Evolutionary conservation across 2,888 invertebrate species (phyloP).

Genomic region (Parapristionchus giblindavisi): DNA sequence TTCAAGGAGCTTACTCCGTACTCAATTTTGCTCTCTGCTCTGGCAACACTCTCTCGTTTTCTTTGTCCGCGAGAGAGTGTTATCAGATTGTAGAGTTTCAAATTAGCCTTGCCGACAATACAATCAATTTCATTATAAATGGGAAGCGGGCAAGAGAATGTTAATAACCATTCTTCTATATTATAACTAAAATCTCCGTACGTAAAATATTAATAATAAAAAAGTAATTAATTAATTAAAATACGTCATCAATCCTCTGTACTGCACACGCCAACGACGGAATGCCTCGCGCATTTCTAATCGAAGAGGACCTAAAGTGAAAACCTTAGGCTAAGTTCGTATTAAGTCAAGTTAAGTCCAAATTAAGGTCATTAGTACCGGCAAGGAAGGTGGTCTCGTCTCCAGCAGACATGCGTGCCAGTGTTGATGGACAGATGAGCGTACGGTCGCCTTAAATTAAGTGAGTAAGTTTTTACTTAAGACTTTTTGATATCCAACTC

Average conservation of each 20-base stretch:
- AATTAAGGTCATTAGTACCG: background rate
- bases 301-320: constrained; percentile 44
- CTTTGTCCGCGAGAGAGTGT: too few relatives aligned
- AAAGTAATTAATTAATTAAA: constrained; percentile 6
- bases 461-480: background rate
- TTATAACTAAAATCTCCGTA: too few relatives aligned
- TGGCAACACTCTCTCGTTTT: background rate
- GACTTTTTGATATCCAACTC: background rate
- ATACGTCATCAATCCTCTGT: constrained; percentile 54
- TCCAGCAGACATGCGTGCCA: constrained; percentile 14
- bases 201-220: too few relatives aligned
- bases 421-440: background rate
- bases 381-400: constrained; percentile 15
- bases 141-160: too few relatives aligned
- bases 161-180: too few relatives aligned
- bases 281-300: constrained; percentile 57
- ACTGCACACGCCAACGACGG: constrained; percentile 54
- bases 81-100: too few relatives aligned
- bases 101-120: too few relatives aligned
- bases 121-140: too few relatives aligned
- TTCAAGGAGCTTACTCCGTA: too few relatives aligned
- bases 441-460: constrained; percentile 13
- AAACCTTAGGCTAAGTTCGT: too few relatives aligned
- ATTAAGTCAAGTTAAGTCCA: too few relatives aligned
- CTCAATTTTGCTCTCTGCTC: background rate